phyloP scores from a whole-genome alignment of 2,113 vertebrate genomes.

The Rhizomys pruinosus region DNA sequence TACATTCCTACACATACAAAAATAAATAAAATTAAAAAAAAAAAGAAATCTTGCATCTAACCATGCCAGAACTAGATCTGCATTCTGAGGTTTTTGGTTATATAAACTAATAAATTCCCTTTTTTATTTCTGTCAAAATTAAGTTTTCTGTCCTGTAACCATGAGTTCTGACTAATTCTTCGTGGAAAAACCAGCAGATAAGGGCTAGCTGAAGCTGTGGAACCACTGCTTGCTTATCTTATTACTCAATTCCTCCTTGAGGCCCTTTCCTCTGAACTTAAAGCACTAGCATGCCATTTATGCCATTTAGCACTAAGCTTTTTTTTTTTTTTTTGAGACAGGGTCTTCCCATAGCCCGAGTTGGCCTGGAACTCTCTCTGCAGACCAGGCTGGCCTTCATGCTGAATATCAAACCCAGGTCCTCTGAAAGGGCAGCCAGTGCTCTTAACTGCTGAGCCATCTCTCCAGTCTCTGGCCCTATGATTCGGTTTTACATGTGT shows the following conservation, averaged over 20 bases:
- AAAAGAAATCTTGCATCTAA: constrained; percentile 28
- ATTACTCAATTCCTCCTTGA: constrained; percentile 5
- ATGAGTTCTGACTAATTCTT: constrained; percentile 54
- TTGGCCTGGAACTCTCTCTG: too few relatives aligned
- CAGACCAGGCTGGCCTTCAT: background rate
- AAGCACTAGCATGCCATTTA: background rate
- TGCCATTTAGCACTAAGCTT: background rate
- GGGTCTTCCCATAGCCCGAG: too few relatives aligned
- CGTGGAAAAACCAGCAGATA: background rate
- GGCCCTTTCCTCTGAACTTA: background rate
- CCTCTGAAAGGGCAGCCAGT: too few relatives aligned
- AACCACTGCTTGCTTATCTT: background rate
- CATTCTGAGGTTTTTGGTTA: background rate
- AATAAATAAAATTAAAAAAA: too few relatives aligned
- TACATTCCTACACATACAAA: too few relatives aligned
- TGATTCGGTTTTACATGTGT: too few relatives aligned
- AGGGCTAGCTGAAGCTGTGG: background rate
- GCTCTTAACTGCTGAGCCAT: too few relatives aligned
- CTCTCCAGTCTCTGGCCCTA: too few relatives aligned
- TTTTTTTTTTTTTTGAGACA: background rate
- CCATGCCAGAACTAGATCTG: background rate
- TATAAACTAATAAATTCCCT: constrained; percentile 23
- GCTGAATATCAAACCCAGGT: too few relatives aligned
- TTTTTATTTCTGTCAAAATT: constrained; percentile 37
- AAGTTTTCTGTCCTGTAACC: background rate